phyloP scores from a whole-genome alignment of 2,888 invertebrate genomes.

The Laothoe populi region DNA sequence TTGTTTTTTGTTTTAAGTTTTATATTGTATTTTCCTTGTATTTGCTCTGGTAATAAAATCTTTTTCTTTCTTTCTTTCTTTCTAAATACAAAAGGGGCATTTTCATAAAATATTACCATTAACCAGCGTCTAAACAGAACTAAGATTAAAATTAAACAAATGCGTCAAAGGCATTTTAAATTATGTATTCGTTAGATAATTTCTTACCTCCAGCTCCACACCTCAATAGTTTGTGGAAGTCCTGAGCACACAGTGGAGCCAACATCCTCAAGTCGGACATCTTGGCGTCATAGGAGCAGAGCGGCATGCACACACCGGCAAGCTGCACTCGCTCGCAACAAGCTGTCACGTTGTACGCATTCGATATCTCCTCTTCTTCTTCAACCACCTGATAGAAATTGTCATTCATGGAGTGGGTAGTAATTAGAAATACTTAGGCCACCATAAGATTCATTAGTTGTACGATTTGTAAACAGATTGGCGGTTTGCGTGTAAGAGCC shows the following conservation, averaged over 20 bases:
- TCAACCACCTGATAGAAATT: conserved; percentile 75
- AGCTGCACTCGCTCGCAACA: conserved; percentile 90
- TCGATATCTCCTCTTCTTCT: conserved; percentile 84
- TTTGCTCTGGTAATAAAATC: no score
- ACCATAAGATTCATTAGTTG: no score
- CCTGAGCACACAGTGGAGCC: conserved; percentile 90
- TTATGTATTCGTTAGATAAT: not conserved
- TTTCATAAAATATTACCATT: not conserved
- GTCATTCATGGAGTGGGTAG: not conserved
- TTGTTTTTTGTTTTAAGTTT: no score
- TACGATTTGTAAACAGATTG: no score
- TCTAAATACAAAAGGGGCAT: not conserved
- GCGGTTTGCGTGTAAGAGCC: no score
- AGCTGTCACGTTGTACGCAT: conserved; percentile 90
- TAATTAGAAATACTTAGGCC: not conserved
- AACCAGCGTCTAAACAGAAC: no score
- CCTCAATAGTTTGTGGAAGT: conserved; percentile 89
- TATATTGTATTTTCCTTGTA: no score
- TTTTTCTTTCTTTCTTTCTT: no score
- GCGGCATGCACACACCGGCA: conserved; percentile 88
- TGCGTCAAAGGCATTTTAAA: not conserved
- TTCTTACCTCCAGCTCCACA: conserved; percentile 85
- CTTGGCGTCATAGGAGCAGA: conserved; percentile 92
- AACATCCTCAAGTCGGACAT: conserved; percentile 91
- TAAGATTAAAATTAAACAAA: no score